Evolutionary conservation across 2,113 vertebrate genomes (phyloP).

Genomic region (Tinamus guttatus): DNA sequence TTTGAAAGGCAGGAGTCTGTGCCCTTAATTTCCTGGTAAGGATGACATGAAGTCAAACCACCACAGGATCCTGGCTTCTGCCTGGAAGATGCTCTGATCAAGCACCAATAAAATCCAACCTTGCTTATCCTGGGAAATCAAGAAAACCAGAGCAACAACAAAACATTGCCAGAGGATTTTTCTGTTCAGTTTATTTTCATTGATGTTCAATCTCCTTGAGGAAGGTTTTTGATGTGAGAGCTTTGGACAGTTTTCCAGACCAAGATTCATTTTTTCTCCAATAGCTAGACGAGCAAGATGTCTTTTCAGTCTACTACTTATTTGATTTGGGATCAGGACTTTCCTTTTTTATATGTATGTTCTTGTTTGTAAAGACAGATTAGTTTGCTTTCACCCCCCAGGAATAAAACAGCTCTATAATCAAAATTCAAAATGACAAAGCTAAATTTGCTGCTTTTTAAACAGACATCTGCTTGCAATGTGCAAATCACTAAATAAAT

Average conservation of each 20-base stretch:
- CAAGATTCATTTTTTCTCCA: neutral
- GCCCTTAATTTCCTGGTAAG: neutral
- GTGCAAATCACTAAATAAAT: slow-evolving; percentile 21
- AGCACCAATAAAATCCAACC: neutral
- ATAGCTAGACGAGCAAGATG: neutral
- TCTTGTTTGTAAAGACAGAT: neutral
- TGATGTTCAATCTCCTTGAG: slow-evolving; percentile 1
- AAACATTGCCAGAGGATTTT: neutral
- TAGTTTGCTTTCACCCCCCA: neutral
- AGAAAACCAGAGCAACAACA: neutral
- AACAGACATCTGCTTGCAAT: neutral
- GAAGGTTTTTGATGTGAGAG: neutral
- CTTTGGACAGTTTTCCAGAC: neutral
- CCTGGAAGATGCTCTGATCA: neutral
- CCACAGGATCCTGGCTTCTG: neutral
- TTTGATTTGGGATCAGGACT: neutral
- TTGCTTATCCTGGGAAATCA: neutral
- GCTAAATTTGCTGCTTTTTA: slow-evolving; percentile 13
- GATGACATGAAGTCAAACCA: neutral
- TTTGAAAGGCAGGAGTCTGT: neutral
- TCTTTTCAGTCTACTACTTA: neutral
- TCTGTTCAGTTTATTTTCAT: neutral
- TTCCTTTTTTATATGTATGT: neutral
- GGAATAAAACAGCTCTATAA: neutral
- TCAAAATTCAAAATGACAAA: slow-evolving; percentile 38